Evolutionary conservation across 2,113 vertebrate genomes (phyloP).

Genomic region (Enhydra lutris): DNA sequence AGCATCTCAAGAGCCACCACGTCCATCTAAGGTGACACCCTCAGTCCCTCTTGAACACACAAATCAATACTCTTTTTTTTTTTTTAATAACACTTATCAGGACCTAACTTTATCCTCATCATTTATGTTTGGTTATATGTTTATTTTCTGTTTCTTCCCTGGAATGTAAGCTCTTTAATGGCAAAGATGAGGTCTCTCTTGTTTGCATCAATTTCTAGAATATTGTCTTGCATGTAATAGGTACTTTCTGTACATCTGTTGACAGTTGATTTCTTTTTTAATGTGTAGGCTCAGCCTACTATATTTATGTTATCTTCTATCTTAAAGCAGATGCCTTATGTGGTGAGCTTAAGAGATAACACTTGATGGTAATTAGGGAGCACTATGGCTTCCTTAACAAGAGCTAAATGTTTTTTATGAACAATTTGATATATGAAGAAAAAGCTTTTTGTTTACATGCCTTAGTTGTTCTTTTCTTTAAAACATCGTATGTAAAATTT

Average conservation of each 20-base stretch:
- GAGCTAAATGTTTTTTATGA: neutral
- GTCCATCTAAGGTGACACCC: accelerated
- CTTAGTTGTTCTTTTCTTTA: conserved; percentile 12
- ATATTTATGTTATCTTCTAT: neutral
- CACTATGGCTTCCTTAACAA: neutral
- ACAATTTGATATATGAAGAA: conserved; percentile 13
- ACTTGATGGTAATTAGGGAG: neutral
- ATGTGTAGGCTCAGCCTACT: neutral
- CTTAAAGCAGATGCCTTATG: neutral
- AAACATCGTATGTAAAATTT: neutral
- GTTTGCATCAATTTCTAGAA: neutral
- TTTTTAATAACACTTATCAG: neutral
- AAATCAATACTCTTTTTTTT: neutral
- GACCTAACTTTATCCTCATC: neutral
- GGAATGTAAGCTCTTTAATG: neutral
- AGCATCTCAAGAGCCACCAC: too few relatives aligned
- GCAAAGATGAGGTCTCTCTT: neutral
- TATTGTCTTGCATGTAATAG: neutral
- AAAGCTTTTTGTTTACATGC: neutral
- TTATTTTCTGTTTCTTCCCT: neutral
- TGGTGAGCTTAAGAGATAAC: neutral
- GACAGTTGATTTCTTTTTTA: neutral
- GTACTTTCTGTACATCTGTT: neutral
- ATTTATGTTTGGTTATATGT: neutral
- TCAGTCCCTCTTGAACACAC: neutral